phyloP scores from a whole-genome alignment of 2,797 vertebrate genomes.

The Acanthopagrus latus region DNA sequence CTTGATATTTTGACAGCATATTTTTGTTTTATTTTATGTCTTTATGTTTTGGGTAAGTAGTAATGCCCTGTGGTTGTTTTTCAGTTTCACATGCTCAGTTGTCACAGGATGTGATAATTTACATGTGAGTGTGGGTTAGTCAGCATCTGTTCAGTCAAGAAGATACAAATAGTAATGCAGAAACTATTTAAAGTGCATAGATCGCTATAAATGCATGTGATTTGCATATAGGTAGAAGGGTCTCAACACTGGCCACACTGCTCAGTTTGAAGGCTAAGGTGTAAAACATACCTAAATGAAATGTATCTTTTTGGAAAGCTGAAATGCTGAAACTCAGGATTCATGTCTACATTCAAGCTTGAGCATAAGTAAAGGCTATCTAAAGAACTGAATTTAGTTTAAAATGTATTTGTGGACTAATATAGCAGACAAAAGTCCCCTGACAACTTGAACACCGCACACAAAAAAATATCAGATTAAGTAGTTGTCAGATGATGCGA shows the following conservation, averaged over 20 bases:
- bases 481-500: not conserved
- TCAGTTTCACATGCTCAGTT: not conserved
- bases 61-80: not conserved
- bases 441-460: not conserved
- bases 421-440: not conserved
- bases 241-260: not conserved
- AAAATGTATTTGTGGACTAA: not conserved
- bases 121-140: not conserved
- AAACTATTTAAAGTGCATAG: not conserved
- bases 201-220: not conserved
- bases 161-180: not conserved
- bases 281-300: not conserved
- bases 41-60: not conserved
- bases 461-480: not conserved
- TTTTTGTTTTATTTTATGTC: too few species aligned
- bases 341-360: not conserved
- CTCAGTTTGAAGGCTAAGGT: not conserved
- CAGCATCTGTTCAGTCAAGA: not conserved
- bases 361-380: not conserved
- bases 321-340: not conserved
- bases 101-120: not conserved
- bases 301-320: not conserved
- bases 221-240: not conserved
- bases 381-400: not conserved
- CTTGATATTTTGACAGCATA: not conserved